Percentiles rank a stretch among this genome's conserved stretches.
phyloP scores from a whole-genome alignment of 2,888 invertebrate species.

The Caenorhabditis uteleia region DNA sequence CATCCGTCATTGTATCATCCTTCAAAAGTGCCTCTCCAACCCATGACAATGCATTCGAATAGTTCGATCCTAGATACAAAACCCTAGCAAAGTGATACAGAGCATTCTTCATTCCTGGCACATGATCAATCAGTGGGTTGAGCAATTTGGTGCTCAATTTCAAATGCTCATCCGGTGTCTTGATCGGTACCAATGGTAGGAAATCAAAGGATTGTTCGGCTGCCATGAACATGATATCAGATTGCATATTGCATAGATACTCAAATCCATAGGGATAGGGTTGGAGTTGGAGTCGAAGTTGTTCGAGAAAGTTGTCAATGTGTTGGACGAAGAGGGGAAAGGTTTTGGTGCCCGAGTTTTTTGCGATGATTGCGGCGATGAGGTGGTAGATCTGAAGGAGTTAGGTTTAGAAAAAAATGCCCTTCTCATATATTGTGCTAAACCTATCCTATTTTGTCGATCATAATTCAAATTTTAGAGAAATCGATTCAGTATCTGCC shows the following conservation, averaged over 20 bases:
- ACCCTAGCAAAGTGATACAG: constrained; percentile 80
- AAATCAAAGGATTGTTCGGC: constrained; percentile 50
- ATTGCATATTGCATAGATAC: constrained; percentile 29
- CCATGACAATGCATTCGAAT: constrained; percentile 78
- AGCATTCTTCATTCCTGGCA: constrained; percentile 78
- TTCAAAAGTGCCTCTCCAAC: constrained; percentile 80
- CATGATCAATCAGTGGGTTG: constrained; percentile 79
- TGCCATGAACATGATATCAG: constrained; percentile 33
- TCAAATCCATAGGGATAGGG: constrained; percentile 33
- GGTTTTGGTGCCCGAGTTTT: constrained; percentile 34
- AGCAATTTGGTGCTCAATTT: constrained; percentile 77
- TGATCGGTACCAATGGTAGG: constrained; percentile 73
- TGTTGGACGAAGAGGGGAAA: constrained; percentile 38
- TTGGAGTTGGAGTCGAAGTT: constrained; percentile 24
- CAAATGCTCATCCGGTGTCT: constrained; percentile 71
- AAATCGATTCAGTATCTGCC: not conserved
- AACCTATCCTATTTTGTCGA: not conserved
- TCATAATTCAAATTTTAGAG: not conserved
- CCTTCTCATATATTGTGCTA: not conserved
- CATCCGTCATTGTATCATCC: constrained; percentile 82
- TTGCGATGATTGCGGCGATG: constrained; percentile 34
- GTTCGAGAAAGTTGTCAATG: constrained; percentile 33
- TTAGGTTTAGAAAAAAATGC: not conserved
- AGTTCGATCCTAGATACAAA: constrained; percentile 80
- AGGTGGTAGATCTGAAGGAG: constrained; percentile 38